phyloP scores from a whole-genome alignment of 1,140 invertebrate genomes.

The Marisa cornuarietis region DNA sequence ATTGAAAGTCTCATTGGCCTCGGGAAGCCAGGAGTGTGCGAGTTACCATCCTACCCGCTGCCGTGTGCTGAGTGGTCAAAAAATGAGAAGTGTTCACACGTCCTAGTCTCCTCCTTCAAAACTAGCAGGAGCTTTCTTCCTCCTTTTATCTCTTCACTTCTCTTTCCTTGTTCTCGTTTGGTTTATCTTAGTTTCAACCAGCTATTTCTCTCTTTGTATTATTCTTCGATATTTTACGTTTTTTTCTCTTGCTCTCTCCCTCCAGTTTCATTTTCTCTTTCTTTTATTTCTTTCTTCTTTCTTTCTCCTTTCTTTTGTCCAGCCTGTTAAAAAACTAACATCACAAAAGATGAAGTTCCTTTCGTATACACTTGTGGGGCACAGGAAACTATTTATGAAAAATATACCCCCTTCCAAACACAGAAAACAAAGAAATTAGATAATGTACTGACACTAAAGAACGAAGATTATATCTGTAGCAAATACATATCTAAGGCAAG shows the following conservation, averaged over 20 bases:
- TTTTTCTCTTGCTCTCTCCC: neutral
- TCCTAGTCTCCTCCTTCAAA: neutral
- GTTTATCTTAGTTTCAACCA: neutral
- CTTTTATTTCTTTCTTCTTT: conserved; percentile 3
- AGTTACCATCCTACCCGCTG: neutral
- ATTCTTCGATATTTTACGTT: neutral
- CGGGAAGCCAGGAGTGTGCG: neutral
- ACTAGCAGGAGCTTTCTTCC: neutral
- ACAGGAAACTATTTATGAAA: too few relatives aligned
- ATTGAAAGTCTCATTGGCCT: too few relatives aligned
- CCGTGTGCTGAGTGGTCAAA: neutral
- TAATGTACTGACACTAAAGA: too few relatives aligned
- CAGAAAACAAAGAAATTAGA: too few relatives aligned
- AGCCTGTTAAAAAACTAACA: too few relatives aligned
- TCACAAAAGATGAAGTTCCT: neutral
- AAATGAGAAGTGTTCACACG: neutral
- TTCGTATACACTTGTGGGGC: neutral
- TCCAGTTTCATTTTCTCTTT: neutral
- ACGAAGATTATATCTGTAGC: too few relatives aligned
- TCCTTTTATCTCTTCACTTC: neutral
- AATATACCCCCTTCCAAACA: too few relatives aligned
- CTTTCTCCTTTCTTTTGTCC: neutral
- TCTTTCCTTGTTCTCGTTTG: neutral
- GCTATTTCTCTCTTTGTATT: neutral
- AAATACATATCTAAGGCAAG: too few relatives aligned